Conservation (phyloP, 2,113 vertebrate species). For the Upupa epops region DNA sequence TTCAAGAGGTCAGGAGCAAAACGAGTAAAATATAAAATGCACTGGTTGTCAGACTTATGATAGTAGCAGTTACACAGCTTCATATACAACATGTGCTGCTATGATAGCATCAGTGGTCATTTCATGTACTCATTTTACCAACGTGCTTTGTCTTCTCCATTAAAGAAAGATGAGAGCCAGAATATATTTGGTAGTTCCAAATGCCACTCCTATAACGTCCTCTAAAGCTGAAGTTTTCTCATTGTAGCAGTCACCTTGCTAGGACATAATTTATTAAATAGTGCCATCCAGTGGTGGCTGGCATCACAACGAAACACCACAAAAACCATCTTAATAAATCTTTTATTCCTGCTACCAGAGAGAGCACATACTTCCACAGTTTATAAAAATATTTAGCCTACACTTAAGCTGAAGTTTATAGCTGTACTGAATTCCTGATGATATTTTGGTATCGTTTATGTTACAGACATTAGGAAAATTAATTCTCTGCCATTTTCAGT, state of each 20-base stretch:
- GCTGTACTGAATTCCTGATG: not conserved
- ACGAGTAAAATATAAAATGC: not conserved
- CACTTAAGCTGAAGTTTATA: not conserved
- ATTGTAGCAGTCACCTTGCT: not conserved
- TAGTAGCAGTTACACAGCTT: not conserved
- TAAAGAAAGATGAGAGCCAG: not conserved
- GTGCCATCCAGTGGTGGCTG: slow-evolving; percentile 70
- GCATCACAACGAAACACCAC: not conserved
- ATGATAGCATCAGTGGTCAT: not conserved
- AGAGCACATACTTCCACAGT: not conserved
- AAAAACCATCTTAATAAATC: accelerated
- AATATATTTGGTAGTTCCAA: not conserved
- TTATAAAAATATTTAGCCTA: not conserved
- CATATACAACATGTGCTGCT: not conserved
- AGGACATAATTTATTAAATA: slow-evolving; percentile 48
- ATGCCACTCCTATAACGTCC: not conserved
- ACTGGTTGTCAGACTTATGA: not conserved
- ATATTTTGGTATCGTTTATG: not conserved
- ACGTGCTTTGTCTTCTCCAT: not conserved
- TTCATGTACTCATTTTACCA: not conserved
- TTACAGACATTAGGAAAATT: not conserved
- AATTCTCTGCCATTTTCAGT: not conserved
- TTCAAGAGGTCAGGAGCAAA: not conserved
- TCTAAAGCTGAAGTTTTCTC: not conserved
- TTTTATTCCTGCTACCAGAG: not conserved